Conservation (phyloP, 2,113 vertebrate species). For the Mustela lutreola region DNA sequence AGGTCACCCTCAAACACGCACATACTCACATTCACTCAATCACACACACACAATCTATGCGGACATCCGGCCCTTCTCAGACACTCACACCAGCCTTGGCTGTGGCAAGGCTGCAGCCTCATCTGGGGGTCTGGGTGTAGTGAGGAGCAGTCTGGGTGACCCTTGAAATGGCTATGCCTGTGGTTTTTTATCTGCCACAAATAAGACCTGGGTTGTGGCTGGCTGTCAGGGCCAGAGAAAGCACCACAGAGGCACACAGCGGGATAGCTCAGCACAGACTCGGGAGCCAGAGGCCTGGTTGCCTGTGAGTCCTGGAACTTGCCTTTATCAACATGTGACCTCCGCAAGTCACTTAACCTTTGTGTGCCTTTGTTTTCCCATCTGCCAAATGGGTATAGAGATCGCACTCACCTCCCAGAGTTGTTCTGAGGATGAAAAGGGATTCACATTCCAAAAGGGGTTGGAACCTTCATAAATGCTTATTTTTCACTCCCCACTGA, state of each 20-base stretch:
- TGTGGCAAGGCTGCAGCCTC: not conserved
- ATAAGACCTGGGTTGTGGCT: not conserved
- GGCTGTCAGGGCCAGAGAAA: not conserved
- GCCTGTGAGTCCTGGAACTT: not conserved
- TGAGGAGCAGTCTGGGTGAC: not conserved
- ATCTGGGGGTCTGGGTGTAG: too few relatives aligned
- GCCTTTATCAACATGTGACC: not conserved
- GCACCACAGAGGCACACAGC: not conserved
- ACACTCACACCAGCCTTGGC: not conserved
- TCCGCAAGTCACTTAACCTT: not conserved
- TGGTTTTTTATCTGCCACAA: not conserved
- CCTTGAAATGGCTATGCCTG: not conserved
- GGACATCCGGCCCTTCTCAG: not conserved
- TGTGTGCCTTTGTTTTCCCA: not conserved
- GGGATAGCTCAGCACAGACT: fast-evolving
- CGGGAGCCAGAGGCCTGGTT: not conserved
- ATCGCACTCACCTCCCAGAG: not conserved
- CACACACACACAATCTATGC: not conserved
- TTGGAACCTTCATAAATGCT: not conserved
- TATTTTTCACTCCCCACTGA: not conserved
- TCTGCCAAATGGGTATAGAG: not conserved
- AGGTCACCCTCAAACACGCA: not conserved
- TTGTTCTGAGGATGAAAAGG: not conserved
- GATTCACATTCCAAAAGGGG: fast-evolving
- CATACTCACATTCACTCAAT: not conserved